These are phyloP conservation scores for Hymenopus coronatus DNA, from an alignment of 2,888 invertebrate species.

Conservation along the genomic window DNA sequence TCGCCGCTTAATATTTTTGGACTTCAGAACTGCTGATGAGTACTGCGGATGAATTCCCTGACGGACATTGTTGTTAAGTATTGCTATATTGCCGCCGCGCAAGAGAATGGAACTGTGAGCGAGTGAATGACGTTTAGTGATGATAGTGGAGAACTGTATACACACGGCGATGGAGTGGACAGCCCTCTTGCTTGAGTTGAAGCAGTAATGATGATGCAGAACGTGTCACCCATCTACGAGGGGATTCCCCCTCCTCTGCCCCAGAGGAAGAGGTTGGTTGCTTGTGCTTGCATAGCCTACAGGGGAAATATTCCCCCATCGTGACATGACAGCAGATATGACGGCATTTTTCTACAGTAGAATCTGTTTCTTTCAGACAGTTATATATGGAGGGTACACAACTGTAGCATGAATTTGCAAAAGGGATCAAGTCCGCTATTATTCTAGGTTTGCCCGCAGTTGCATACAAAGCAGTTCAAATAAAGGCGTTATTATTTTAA, in stretches of 20 bases:
- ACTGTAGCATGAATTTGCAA: not conserved
- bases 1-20: too few species aligned
- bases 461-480: too few species aligned
- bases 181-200: not conserved
- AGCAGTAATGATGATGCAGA: conserved; percentile 18
- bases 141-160: not conserved
- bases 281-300: not conserved
- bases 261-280: conserved; percentile 30
- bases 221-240: conserved; percentile 18
- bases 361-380: not conserved
- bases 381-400: not conserved
- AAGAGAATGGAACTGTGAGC: not conserved
- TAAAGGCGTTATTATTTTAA: too few species aligned
- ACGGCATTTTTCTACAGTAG: not conserved
- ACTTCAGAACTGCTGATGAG: not conserved
- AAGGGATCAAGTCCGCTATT: not conserved
- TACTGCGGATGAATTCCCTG: not conserved
- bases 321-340: not conserved
- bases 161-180: not conserved
- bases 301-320: not conserved
- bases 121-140: not conserved
- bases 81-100: not conserved
- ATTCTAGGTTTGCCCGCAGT: not conserved
- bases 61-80: not conserved
- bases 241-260: conserved; percentile 31